These are phyloP conservation scores for Athalia rosae DNA, from an alignment of 2,888 invertebrate genomes.

Conservation along the genomic window DNA sequence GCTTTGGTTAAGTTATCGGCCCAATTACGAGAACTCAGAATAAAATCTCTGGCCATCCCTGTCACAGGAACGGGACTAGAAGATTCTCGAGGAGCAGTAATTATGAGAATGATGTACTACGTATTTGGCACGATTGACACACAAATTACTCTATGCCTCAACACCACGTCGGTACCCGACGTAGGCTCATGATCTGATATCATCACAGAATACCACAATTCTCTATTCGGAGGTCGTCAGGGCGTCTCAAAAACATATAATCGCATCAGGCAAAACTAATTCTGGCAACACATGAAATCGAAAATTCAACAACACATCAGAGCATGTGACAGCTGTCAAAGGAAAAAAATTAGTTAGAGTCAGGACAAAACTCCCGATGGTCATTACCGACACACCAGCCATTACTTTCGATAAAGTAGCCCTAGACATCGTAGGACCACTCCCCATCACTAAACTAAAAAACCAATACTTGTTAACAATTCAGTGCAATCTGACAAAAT, in stretches of 20 bases:
- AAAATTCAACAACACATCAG: conserved; percentile 40
- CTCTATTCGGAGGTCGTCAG: conserved; percentile 47
- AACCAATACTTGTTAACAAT: no score
- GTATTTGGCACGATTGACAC: no score
- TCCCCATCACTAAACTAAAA: no score
- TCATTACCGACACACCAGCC: conserved; percentile 17
- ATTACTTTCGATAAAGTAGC: background rate
- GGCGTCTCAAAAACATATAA: conserved; percentile 45
- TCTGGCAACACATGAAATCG: conserved; percentile 45
- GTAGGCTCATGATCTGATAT: background rate
- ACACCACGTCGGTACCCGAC: background rate
- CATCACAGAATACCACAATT: conserved; percentile 30
- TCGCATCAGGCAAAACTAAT: conserved; percentile 17
- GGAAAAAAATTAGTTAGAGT: conserved; percentile 28
- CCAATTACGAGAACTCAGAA: no score
- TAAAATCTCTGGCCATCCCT: no score
- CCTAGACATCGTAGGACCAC: conserved; percentile 18
- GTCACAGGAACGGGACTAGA: no score
- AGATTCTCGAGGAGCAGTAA: no score
- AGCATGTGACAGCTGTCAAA: conserved; percentile 46
- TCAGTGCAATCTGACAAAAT: conserved; percentile 6
- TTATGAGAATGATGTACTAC: no score
- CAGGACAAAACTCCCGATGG: conserved; percentile 43
- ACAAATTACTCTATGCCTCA: background rate
- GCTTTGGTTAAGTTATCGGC: no score